A percentile compares a stretch with the other conserved stretches of the same genome.
Evolutionary conservation across 2,888 invertebrate genomes (phyloP).

Genomic region (Apomyelois bistriatella): DNA sequence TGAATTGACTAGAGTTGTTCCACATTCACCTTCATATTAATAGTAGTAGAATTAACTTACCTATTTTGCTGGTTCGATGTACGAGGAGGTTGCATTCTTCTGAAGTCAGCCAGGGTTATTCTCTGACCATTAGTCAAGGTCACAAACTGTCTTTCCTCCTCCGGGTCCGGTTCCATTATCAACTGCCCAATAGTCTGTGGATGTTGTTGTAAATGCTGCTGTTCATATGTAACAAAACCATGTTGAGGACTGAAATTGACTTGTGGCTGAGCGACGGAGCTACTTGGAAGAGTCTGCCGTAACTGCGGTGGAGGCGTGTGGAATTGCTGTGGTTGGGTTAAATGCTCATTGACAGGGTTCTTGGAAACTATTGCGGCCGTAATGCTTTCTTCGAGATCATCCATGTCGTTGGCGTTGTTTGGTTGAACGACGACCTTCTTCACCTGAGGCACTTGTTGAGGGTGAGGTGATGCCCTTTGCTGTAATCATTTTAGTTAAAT

Average conservation of each 20-base stretch:
- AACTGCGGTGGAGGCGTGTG: slow-evolving; percentile 47
- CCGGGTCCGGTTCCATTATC: slow-evolving; percentile 58
- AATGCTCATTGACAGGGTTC: slow-evolving; percentile 48
- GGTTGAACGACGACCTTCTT: slow-evolving; percentile 69
- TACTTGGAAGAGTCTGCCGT: slow-evolving; percentile 37
- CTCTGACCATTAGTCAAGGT: slow-evolving; percentile 64
- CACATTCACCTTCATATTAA: too few species aligned
- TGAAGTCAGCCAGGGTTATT: slow-evolving; percentile 69
- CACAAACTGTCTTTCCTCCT: slow-evolving; percentile 65
- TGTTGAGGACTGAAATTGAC: slow-evolving; percentile 49
- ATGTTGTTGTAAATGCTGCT: slow-evolving; percentile 46
- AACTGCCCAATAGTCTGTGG: slow-evolving; percentile 50
- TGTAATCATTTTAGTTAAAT: slow-evolving; percentile 21
- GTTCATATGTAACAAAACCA: slow-evolving; percentile 44
- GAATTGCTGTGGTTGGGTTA: slow-evolving; percentile 47
- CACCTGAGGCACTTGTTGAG: slow-evolving; percentile 47
- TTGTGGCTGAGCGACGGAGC: slow-evolving; percentile 30
- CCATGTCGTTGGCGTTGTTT: slow-evolving; percentile 71
- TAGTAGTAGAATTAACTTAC: slow-evolving; percentile 24
- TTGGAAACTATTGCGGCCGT: slow-evolving; percentile 73
- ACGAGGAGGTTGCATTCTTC: slow-evolving; percentile 55
- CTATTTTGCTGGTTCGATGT: slow-evolving; percentile 54
- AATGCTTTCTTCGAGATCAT: slow-evolving; percentile 76
- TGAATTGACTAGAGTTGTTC: too few species aligned
- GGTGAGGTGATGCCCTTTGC: slow-evolving; percentile 47